Evolutionary conservation across 1,140 invertebrate species (phyloP), one percentile per base, ranked within the genome.

Genomic region (Phymastichus coffea): DNA sequence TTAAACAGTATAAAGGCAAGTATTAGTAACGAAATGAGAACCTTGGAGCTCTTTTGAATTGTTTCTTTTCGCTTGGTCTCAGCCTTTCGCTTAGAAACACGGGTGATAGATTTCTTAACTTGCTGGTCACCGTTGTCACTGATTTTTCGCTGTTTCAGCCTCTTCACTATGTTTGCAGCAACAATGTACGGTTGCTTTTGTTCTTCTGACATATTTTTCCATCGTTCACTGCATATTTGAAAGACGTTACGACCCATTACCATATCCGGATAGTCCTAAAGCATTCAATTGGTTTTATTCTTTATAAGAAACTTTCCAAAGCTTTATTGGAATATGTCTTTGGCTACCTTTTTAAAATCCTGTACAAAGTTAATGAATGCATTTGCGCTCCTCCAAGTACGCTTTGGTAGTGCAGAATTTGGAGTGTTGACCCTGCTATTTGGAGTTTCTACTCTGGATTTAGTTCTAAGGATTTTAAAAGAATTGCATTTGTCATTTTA

Each of bases 301-400:
- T n/a, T 57, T 25, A 38, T 37, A 33, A 30, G 35, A 17, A 33
- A 23, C 22, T n/a, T n/a, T n/a, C n/a, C n/a, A n/a, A n/a, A n/a
- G n/a, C n/a, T n/a, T n/a, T n/a, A n/a, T n/a, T n/a, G n/a, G n/a
- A n/a, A n/a, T n/a, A n/a, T n/a, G n/a, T n/a, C 15, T 30, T 15
- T 19, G 3, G 10, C 35, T 66, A 76, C 74, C 63, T 71, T 44
- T 15, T 67, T 65, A n/a, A 68, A 71, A 43, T 73, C 70, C 49
- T 70, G 70, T 37, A 74, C 62, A 58, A 70, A 73, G 49, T 73
- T 74, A 17, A 71, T 47, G 23, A 70, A 74, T 6, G 70, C 63
- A 43, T 75, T 76, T 0, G 66, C 60, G 41, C 66, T 72, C 37
- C 53, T 70, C 72, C 72, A 64, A 22, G 43, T 59, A 1, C 22